These are phyloP conservation scores for Antheraea yamamai DNA, from an alignment of 2,888 invertebrate genomes.

Conservation along the genomic window DNA sequence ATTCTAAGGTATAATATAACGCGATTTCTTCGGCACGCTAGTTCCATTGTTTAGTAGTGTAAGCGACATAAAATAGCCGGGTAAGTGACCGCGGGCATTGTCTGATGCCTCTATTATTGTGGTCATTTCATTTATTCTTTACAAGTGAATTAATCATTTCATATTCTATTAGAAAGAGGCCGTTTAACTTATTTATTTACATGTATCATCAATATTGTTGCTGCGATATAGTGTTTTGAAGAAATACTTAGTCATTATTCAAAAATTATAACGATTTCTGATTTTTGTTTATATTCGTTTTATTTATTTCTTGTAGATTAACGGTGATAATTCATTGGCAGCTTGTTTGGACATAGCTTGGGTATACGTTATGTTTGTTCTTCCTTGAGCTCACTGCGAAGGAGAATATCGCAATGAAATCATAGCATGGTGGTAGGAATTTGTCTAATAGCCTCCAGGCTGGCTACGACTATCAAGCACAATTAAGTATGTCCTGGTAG, in stretches of 20 bases:
- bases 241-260: not conserved
- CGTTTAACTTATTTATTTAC: not conserved
- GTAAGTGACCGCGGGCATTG: constrained; percentile 15
- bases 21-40: constrained; percentile 16
- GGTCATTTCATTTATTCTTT: constrained; percentile 7
- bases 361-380: no score
- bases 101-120: constrained; percentile 11
- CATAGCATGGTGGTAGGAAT: no score
- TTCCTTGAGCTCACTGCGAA: no score
- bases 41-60: constrained; percentile 17
- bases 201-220: not conserved
- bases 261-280: not conserved
- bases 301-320: not conserved
- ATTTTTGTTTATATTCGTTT: not conserved
- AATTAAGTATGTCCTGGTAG: no score
- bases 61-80: constrained; percentile 18
- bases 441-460: no score
- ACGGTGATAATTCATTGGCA: no score
- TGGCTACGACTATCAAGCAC: no score
- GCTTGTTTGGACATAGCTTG: no score
- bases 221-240: not conserved
- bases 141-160: constrained; percentile 3
- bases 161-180: constrained; percentile 11
- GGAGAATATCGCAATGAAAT: no score
- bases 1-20: constrained; percentile 9